These are phyloP conservation scores for Pentalonia nigronervosa DNA, from an alignment of 1,140 invertebrate species.

Conservation along the genomic window DNA sequence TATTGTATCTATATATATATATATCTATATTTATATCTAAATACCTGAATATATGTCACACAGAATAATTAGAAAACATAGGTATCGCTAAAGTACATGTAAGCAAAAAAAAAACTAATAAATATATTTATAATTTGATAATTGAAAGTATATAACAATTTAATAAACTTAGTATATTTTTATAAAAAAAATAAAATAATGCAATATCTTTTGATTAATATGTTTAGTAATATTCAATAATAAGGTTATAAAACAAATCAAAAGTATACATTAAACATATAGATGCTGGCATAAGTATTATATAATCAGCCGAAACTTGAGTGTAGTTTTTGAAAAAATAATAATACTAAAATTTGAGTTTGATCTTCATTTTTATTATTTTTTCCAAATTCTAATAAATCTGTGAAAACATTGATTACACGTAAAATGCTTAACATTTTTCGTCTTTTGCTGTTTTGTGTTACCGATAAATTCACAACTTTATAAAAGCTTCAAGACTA, in stretches of 20 bases:
- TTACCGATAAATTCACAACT: not conserved
- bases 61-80: not conserved
- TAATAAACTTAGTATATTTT: no score
- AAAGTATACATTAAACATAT: not conserved
- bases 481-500: not conserved
- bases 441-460: not conserved
- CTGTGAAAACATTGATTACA: not conserved
- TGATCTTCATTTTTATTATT: not conserved
- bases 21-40: not conserved
- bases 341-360: not conserved
- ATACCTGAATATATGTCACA: not conserved
- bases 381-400: not conserved
- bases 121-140: not conserved
- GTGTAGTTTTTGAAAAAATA: not conserved
- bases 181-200: not conserved
- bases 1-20: no score
- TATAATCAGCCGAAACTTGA: no score
- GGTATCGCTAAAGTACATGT: not conserved
- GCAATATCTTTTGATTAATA: no score
- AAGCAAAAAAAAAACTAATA: not conserved
- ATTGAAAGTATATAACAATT: no score
- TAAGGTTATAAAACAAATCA: no score
- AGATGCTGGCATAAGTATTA: no score
- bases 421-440: not conserved
- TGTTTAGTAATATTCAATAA: no score